phyloP scores from a whole-genome alignment of 2,797 vertebrate species.

The Acestrorhynchus altus region DNA sequence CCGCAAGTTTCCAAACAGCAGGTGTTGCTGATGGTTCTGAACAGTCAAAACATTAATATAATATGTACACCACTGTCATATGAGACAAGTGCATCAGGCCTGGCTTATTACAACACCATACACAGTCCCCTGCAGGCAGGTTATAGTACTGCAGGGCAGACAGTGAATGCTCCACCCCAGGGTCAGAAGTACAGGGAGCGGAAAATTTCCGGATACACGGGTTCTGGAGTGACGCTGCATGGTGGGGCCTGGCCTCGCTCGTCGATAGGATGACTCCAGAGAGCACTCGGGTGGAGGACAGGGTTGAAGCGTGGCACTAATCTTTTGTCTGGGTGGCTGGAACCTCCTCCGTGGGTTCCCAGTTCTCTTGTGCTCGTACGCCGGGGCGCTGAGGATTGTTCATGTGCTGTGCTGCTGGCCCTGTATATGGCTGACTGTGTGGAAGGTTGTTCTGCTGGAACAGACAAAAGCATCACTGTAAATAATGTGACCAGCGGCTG shows the following conservation, averaged over 20 bases:
- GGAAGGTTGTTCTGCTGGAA: slow-evolving; percentile 94
- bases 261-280: slow-evolving; percentile 78
- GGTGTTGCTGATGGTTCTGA: slow-evolving; percentile 87
- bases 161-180: slow-evolving; percentile 90
- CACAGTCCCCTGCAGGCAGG: slow-evolving; percentile 94
- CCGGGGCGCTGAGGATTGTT: slow-evolving; percentile 98
- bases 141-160: slow-evolving; percentile 91
- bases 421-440: slow-evolving; percentile 98
- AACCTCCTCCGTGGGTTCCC: slow-evolving; percentile 95
- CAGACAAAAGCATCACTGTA: slow-evolving; percentile 6
- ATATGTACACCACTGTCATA: slow-evolving; percentile 99
- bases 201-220: slow-evolving; percentile 80
- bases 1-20: slow-evolving; percentile 92
- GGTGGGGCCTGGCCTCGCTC: slow-evolving; percentile 87
- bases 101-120: slow-evolving; percentile 93
- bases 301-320: slow-evolving; percentile 83
- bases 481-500: too few species aligned
- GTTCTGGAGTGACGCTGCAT: slow-evolving; percentile 59
- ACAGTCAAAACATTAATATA: slow-evolving; percentile 99
- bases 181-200: slow-evolving; percentile 83
- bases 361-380: slow-evolving; percentile 99
- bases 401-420: slow-evolving; percentile 98
- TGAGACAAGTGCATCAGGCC: slow-evolving; percentile 97
- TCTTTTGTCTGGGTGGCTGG: slow-evolving; percentile 93
- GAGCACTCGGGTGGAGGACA: slow-evolving; percentile 81